phyloP scores from a whole-genome alignment of 92 coral and sea anemone species.

The Epizoanthus illoricatus region DNA sequence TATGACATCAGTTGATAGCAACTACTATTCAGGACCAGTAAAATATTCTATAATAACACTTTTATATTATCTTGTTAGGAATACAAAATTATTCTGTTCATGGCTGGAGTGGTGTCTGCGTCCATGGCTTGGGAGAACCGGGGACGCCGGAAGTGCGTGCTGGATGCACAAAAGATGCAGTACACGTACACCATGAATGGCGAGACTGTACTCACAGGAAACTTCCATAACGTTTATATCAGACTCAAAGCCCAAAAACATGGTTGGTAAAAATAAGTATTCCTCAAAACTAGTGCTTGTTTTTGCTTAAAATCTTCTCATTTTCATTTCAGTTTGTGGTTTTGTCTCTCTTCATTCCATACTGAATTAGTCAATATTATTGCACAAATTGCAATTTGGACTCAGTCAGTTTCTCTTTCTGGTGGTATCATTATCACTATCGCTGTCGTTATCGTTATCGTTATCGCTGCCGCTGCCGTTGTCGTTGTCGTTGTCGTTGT shows the following conservation, averaged over 20 bases:
- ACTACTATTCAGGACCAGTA: not conserved
- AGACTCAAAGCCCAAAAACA: slow-evolving; percentile 93
- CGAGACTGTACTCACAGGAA: slow-evolving; percentile 68
- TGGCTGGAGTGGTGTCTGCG: slow-evolving; percentile 65
- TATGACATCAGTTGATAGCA: not conserved
- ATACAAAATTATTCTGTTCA: slow-evolving; percentile 68
- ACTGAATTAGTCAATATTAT: not conserved
- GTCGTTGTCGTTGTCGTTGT: too few species aligned
- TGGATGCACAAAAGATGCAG: slow-evolving; percentile 54
- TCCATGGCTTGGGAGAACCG: slow-evolving; percentile 92
- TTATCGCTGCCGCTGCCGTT: too few species aligned
- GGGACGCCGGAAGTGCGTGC: slow-evolving; percentile 75
- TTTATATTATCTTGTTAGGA: slow-evolving; percentile 40
- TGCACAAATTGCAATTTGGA: not conserved
- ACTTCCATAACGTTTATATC: slow-evolving; percentile 81
- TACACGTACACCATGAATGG: slow-evolving; percentile 65
- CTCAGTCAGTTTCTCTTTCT: not conserved
- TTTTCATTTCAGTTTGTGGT: too few species aligned
- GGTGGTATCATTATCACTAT: not conserved
- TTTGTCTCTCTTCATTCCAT: too few species aligned
- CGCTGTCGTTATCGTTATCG: not conserved
- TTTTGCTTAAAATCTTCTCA: too few species aligned
- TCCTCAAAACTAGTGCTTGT: not conserved
- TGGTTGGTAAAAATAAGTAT: slow-evolving; percentile 56
- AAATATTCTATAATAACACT: too few species aligned